Conservation (phyloP, 2,113 vertebrate genomes). For the Rhinogobius similis region DNA sequence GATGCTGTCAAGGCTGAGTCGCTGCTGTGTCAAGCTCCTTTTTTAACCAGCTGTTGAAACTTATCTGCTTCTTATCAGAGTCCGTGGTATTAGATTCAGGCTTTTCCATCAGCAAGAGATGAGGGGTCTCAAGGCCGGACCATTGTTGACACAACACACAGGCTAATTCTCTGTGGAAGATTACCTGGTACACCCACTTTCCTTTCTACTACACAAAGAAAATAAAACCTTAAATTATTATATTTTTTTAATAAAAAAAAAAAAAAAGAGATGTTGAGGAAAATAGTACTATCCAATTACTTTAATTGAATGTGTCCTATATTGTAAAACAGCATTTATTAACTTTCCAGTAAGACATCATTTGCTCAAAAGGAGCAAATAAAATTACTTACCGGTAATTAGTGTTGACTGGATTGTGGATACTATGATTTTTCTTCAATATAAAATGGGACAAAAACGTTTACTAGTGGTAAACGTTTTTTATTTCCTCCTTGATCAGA, state of each 20-base stretch:
- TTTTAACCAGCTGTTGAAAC: slow-evolving; percentile 41
- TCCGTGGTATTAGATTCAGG: slow-evolving; percentile 26
- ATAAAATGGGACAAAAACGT: neutral
- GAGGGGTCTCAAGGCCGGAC: slow-evolving; percentile 39
- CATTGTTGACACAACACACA: slow-evolving; percentile 38
- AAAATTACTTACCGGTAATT: no score
- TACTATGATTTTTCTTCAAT: no score
- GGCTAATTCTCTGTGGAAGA: slow-evolving; percentile 35
- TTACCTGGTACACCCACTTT: slow-evolving; percentile 18
- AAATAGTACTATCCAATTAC: no score
- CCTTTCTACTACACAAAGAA: neutral
- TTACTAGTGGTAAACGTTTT: neutral
- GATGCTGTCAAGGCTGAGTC: slow-evolving; percentile 47
- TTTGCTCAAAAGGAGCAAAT: no score
- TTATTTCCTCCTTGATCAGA: neutral
- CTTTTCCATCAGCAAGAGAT: slow-evolving; percentile 39
- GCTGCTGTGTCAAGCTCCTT: slow-evolving; percentile 10
- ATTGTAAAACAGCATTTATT: no score
- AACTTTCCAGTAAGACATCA: no score
- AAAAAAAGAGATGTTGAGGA: neutral
- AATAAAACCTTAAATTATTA: neutral
- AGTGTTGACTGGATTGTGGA: no score
- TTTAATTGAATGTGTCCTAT: neutral
- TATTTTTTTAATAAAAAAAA: neutral
- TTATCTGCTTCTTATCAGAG: slow-evolving; percentile 30